A percentile compares a stretch with the other conserved stretches of the same genome.
Conservation (phyloP, 2,113 vertebrate species). For the Nicator chloris region DNA sequence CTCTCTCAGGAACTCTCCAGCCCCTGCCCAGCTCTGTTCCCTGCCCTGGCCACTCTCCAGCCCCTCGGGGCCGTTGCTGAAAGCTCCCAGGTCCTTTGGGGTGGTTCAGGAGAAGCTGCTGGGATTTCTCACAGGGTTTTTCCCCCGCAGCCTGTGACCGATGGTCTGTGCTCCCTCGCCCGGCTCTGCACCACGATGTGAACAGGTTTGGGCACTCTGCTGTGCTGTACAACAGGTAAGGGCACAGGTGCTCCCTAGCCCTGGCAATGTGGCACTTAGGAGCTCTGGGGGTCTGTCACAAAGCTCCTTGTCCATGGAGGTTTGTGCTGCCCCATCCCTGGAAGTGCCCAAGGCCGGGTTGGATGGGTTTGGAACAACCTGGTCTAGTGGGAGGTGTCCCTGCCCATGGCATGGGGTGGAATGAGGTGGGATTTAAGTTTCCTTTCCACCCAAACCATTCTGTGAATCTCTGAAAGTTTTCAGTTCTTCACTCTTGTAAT, state of each 20-base stretch:
- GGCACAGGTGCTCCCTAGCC: background rate
- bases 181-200: constrained; percentile 84
- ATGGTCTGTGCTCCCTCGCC: constrained; percentile 88
- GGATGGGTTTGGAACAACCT: background rate
- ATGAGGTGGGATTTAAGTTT: background rate
- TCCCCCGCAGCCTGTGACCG: constrained; percentile 83
- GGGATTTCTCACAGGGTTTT: constrained; percentile 10
- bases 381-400: background rate
- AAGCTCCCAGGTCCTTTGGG: fast-evolving
- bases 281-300: background rate
- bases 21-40: background rate
- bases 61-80: fast-evolving
- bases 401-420: background rate
- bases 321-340: background rate
- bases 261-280: fast-evolving
- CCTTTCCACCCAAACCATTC: background rate
- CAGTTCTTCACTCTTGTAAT: background rate
- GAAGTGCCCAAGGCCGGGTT: background rate
- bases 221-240: constrained; percentile 84
- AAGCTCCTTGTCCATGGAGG: too few relatives aligned
- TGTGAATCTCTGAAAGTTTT: background rate
- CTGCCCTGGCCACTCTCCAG: fast-evolving
- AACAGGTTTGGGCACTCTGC: constrained; percentile 97
- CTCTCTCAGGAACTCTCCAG: background rate
- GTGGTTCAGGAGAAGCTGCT: too few relatives aligned